These are phyloP conservation scores for Daubentonia madagascariensis DNA, from an alignment of 2,113 vertebrate genomes.

Conservation along the genomic window DNA sequence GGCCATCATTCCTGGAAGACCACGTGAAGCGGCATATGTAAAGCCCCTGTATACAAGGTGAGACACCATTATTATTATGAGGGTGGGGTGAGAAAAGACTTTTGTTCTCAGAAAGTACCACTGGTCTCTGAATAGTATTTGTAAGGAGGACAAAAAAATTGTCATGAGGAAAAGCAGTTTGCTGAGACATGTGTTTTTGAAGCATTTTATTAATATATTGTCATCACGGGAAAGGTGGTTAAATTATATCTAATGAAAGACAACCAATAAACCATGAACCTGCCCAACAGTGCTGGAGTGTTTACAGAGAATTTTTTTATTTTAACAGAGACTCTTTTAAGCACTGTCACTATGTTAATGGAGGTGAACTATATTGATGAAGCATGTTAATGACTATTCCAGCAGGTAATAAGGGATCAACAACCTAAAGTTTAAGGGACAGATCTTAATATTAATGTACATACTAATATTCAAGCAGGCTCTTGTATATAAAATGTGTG, in stretches of 20 bases:
- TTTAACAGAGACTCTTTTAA: neutral
- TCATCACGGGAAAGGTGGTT: neutral
- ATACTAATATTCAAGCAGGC: neutral
- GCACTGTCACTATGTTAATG: neutral
- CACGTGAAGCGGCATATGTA: neutral
- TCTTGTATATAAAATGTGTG: neutral
- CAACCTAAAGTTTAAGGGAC: neutral
- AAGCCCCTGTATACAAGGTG: neutral
- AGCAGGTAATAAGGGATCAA: neutral
- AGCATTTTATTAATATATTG: neutral
- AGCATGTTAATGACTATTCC: neutral
- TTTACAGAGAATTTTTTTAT: neutral
- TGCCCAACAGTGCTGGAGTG: neutral
- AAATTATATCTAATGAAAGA: neutral
- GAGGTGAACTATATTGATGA: neutral
- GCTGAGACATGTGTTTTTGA: neutral
- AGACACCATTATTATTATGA: neutral
- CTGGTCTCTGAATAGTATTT: neutral
- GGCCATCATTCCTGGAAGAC: neutral
- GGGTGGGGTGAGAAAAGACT: neutral
- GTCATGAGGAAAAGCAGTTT: neutral
- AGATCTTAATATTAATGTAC: neutral
- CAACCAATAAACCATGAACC: neutral
- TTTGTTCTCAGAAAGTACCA: neutral
- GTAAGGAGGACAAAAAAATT: neutral